Evolutionary conservation across 1,140 invertebrate species (phyloP).

Genomic region (Drosophila chauvacae): DNA sequence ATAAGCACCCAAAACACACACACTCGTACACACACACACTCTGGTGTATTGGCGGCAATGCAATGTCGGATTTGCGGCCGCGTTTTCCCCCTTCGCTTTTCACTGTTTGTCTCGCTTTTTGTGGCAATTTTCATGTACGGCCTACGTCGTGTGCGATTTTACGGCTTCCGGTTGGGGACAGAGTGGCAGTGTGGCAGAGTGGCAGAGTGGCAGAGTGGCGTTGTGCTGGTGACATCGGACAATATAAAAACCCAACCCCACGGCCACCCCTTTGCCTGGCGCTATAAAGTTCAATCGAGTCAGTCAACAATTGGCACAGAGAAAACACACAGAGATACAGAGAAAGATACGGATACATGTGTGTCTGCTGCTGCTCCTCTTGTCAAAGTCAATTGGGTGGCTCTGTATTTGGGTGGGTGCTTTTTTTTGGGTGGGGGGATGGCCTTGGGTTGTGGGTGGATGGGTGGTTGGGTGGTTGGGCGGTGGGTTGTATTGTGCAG

Average conservation of each 20-base stretch:
- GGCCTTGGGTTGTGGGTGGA: neutral
- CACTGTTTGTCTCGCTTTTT: constrained; percentile 37
- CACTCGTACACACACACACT: constrained; percentile 14
- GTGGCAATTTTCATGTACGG: constrained; percentile 52
- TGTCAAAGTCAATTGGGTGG: constrained; percentile 74
- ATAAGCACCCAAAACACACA: constrained; percentile 36
- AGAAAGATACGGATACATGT: constrained; percentile 39
- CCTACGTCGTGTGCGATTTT: constrained; percentile 66
- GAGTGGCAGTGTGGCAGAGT: neutral
- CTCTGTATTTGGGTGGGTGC: constrained; percentile 14
- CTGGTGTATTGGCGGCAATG: constrained; percentile 55
- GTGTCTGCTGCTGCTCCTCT: constrained; percentile 14
- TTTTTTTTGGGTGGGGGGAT: too few relatives aligned
- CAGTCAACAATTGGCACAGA: constrained; percentile 71
- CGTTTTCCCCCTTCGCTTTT: constrained; percentile 27
- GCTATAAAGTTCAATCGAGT: constrained; percentile 75
- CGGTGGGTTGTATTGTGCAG: neutral
- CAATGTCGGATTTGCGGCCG: constrained; percentile 76
- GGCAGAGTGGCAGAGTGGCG: constrained; percentile 9
- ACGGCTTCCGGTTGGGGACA: constrained; percentile 58
- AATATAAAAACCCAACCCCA: constrained; percentile 51
- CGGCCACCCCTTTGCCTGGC: constrained; percentile 17
- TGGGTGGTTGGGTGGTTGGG: too few relatives aligned
- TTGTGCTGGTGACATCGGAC: constrained; percentile 46
- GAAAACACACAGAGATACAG: constrained; percentile 28